These are phyloP conservation scores for Schizothorax lantsangensis DNA, from an alignment of 2,797 vertebrate genomes.

Conservation along the genomic window DNA sequence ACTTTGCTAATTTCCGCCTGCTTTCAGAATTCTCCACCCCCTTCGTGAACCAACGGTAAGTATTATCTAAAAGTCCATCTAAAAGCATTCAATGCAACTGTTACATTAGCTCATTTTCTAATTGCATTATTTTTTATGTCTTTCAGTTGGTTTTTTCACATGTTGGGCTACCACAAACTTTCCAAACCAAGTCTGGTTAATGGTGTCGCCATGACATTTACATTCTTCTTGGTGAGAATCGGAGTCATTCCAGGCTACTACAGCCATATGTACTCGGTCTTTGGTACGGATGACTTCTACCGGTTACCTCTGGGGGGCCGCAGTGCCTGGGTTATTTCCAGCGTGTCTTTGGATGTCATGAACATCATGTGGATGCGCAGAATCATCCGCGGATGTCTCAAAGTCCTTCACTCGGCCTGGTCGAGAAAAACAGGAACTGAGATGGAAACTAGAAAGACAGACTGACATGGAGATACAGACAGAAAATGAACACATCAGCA, in stretches of 20 bases:
- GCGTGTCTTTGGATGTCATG: slow-evolving; percentile 83
- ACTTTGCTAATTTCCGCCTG: slow-evolving; percentile 86
- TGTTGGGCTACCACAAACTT: slow-evolving; percentile 82
- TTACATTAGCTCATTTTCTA: background rate
- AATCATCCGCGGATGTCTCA: slow-evolving; percentile 84
- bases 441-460: slow-evolving; percentile 77
- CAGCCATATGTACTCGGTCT: slow-evolving; percentile 72
- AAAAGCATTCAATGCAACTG: background rate
- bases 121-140: slow-evolving; percentile 22
- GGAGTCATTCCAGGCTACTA: slow-evolving; percentile 83
- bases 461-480: slow-evolving; percentile 63
- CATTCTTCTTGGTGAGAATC: slow-evolving; percentile 86
- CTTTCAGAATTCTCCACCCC: slow-evolving; percentile 88
- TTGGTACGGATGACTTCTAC: slow-evolving; percentile 80
- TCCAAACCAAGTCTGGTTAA: slow-evolving; percentile 83
- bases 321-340: slow-evolving; percentile 78
- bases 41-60: slow-evolving; percentile 89
- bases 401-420: slow-evolving; percentile 78
- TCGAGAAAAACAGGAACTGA: slow-evolving; percentile 67
- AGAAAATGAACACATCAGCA: slow-evolving; percentile 2
- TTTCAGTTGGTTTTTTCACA: slow-evolving; percentile 88
- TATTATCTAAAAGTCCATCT: slow-evolving; percentile 29
- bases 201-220: slow-evolving; percentile 83
- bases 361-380: slow-evolving; percentile 89
- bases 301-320: slow-evolving; percentile 77